phyloP scores from a whole-genome alignment of 37 sponge, comb jelly and placozoan genomes.

The Petrosia ficiformis region DNA sequence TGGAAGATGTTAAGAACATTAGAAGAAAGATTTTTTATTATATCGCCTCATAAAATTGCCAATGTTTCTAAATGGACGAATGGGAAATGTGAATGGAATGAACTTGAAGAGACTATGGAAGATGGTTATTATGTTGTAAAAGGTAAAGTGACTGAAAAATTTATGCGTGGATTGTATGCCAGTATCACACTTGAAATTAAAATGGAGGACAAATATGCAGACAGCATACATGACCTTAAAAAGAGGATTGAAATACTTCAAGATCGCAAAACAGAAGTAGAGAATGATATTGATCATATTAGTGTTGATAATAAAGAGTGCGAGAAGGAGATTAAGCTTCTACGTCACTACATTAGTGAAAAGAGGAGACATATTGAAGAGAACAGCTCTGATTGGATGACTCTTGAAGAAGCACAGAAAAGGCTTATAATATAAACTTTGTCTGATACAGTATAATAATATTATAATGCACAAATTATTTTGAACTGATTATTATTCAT shows the following conservation, averaged over 20 bases:
- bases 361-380: not conserved
- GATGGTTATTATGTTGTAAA: no score
- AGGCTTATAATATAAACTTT: no score
- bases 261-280: not conserved
- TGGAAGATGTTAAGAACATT: conserved; percentile 12
- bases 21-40: not conserved
- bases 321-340: not conserved
- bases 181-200: not conserved
- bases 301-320: no score
- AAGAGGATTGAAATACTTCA: not conserved
- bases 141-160: conserved; percentile 10
- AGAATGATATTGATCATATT: not conserved
- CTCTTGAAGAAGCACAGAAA: not conserved
- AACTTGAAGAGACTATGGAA: not conserved
- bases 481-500: no score
- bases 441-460: no score
- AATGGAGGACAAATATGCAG: conserved; percentile 2
- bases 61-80: conserved; percentile 7
- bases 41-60: conserved; percentile 3
- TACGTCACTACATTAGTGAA: not conserved
- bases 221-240: conserved; percentile 3
- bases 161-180: conserved; percentile 36
- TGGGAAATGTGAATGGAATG: conserved; percentile 7
- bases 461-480: no score
- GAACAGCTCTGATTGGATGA: not conserved